phyloP scores from a whole-genome alignment of 92 coral and sea anemone species.

The Desmophyllum pertusum region DNA sequence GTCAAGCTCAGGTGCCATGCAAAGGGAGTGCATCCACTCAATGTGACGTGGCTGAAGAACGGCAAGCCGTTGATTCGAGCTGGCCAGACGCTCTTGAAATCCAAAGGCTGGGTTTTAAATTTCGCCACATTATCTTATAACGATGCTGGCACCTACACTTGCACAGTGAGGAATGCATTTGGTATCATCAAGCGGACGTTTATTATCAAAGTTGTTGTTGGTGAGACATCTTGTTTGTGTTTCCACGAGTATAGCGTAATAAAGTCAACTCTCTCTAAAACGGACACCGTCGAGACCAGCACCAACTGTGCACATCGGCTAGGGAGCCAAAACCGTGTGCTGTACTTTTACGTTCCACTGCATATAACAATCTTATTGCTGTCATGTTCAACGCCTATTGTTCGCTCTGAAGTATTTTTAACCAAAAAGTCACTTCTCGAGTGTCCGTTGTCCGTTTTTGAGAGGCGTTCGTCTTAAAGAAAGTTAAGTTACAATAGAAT shows the following conservation, averaged over 20 bases:
- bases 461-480: no score
- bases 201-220: conserved; percentile 54
- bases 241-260: not conserved
- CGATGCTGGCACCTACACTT: conserved; percentile 69
- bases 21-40: conserved; percentile 58
- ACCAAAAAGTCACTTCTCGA: no score
- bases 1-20: conserved; percentile 70
- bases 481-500: no score
- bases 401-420: no score
- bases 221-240: conserved; percentile 10
- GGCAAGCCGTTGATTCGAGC: conserved; percentile 27
- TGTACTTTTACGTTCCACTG: no score
- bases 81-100: conserved; percentile 31
- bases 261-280: no score
- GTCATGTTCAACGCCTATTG: no score
- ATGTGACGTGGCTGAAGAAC: conserved; percentile 65
- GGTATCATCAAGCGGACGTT: conserved; percentile 69
- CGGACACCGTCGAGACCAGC: no score
- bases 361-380: no score
- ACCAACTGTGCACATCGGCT: no score
- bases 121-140: conserved; percentile 42
- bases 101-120: conserved; percentile 62
- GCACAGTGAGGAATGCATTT: conserved; percentile 65
- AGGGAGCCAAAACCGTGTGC: no score
- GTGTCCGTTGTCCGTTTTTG: no score